These are phyloP conservation scores for Phaonia tiefii DNA, from an alignment of 2,888 invertebrate species.

Conservation along the genomic window DNA sequence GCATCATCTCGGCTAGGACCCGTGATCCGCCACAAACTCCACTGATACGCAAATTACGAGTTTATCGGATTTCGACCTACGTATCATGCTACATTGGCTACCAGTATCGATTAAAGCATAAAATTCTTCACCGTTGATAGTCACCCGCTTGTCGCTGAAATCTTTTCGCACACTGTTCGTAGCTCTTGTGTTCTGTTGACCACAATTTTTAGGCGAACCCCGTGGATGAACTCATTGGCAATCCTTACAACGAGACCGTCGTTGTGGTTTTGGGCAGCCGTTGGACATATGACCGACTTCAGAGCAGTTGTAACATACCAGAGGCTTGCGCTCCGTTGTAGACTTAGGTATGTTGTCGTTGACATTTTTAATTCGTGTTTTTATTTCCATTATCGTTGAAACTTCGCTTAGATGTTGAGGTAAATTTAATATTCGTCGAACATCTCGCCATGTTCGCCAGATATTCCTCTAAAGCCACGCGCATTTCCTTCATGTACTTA, in stretches of 20 bases:
- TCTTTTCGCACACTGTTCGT: not conserved
- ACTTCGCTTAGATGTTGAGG: not conserved
- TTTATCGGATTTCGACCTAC: no score
- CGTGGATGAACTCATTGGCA: slow-evolving; percentile 20
- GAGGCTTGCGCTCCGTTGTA: no score
- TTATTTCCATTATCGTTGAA: not conserved
- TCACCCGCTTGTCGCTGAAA: not conserved
- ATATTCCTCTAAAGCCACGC: slow-evolving; percentile 47
- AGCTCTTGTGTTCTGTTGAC: no score
- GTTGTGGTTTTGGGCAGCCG: not conserved
- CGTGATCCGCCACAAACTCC: slow-evolving; percentile 30
- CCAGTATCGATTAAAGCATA: slow-evolving; percentile 42
- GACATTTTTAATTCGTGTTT: not conserved
- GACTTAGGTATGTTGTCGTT: not conserved
- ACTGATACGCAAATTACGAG: slow-evolving; percentile 34
- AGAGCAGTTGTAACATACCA: slow-evolving; percentile 48
- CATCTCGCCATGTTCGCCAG: no score
- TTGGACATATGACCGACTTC: no score
- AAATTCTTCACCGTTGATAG: slow-evolving; percentile 28
- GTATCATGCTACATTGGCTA: slow-evolving; percentile 10
- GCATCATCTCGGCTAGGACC: slow-evolving; percentile 36
- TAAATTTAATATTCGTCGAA: not conserved
- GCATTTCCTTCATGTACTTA: slow-evolving; percentile 43
- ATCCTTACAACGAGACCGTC: not conserved
- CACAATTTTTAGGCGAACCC: slow-evolving; percentile 8